These are phyloP conservation scores for Dinothrombium tinctorium DNA, from an alignment of 1,140 invertebrate genomes.

Conservation along the genomic window DNA sequence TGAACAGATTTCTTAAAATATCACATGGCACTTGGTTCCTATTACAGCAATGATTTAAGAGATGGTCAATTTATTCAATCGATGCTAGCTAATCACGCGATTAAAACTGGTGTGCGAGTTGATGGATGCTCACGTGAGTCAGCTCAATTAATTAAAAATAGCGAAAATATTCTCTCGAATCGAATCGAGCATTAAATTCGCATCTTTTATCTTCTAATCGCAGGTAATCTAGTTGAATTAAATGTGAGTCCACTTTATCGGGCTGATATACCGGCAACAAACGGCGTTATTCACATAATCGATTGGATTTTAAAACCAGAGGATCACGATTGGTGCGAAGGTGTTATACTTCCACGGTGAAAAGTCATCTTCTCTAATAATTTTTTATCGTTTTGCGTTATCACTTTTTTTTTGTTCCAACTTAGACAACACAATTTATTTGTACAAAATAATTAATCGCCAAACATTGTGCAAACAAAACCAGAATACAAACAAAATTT, in stretches of 20 bases:
- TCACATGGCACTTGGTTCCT: constrained; percentile 15
- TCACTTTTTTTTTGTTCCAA: no score
- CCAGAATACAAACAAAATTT: no score
- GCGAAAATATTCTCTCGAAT: background rate
- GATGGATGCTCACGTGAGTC: constrained; percentile 17
- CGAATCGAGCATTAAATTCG: background rate
- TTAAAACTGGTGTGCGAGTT: constrained; percentile 16
- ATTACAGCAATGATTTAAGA: constrained; percentile 16
- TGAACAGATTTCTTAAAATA: constrained; percentile 16
- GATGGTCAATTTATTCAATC: constrained; percentile 17
- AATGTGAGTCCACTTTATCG: constrained; percentile 17
- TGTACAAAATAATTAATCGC: no score
- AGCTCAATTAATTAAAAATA: background rate
- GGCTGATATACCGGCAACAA: constrained; percentile 28
- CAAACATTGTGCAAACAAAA: no score
- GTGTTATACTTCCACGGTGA: constrained; percentile 10
- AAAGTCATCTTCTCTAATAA: no score
- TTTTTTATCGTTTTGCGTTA: no score
- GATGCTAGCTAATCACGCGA: constrained; percentile 12
- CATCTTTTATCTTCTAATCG: constrained; percentile 2
- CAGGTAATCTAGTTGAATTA: constrained; percentile 16
- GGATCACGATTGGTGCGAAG: constrained; percentile 15
- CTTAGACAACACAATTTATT: no score
- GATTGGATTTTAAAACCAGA: constrained; percentile 17
- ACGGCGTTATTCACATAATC: constrained; percentile 33